phyloP scores from a whole-genome alignment of 2,113 vertebrate genomes.

The Oreocharis arfaki region DNA sequence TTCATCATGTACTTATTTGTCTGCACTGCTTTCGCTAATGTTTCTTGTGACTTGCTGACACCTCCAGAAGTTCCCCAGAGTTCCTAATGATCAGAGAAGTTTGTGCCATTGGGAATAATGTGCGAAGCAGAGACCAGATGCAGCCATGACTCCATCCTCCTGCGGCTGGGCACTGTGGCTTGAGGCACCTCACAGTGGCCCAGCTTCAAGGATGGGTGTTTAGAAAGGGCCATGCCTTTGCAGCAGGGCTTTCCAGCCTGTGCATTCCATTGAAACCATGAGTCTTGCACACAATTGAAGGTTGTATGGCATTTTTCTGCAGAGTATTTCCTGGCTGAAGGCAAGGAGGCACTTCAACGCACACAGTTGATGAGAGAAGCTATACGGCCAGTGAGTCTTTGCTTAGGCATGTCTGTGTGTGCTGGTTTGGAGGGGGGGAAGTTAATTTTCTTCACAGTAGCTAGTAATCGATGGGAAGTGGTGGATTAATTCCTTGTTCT shows the following conservation, averaged over 20 bases:
- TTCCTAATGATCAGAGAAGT: not conserved
- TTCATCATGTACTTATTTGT: not conserved
- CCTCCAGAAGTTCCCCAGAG: not conserved
- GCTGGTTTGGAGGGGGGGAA: not conserved
- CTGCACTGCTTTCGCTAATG: not conserved
- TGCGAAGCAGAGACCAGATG: not conserved
- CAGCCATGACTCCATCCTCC: not conserved
- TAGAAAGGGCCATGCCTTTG: not conserved
- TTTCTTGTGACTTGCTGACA: not conserved
- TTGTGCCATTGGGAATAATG: not conserved
- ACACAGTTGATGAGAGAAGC: not conserved
- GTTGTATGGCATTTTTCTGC: not conserved
- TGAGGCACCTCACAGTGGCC: not conserved
- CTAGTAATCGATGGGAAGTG: not conserved
- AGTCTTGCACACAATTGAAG: not conserved
- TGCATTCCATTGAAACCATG: not conserved
- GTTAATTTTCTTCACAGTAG: not conserved
- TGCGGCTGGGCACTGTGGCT: not conserved
- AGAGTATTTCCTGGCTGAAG: not conserved
- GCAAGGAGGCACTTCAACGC: not conserved
- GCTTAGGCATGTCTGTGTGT: not conserved
- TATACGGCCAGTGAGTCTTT: not conserved
- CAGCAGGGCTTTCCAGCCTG: not conserved
- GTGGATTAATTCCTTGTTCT: not conserved
- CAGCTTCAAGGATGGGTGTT: not conserved